Evolutionary conservation across 2,888 invertebrate genomes (phyloP), one percentile per base, ranked within the genome.

Genomic region (Mesopsocus fuscifrons): DNA sequence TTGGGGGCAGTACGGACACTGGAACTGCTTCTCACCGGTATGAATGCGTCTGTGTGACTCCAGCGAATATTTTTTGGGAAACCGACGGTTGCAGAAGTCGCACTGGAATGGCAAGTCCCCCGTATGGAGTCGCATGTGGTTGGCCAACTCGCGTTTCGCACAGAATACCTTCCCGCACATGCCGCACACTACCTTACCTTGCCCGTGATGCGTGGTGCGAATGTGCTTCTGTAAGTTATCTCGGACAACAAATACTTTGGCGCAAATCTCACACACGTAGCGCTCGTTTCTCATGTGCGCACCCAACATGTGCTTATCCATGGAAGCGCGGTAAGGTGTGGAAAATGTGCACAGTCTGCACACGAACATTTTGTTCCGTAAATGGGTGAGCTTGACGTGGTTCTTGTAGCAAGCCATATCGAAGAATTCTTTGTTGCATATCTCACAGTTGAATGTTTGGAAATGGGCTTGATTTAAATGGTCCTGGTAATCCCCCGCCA

Each of bases 181-280:
- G 11, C 5, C 5, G 20, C 38, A 38, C 17, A 18, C 38, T 13
- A 20, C 13, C 11, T 20, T 5, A n/a, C n/a, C n/a, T 17, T 38
- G 16, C 4, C 20, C 20, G 38, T 38, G 15, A 11, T 38, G 38
- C n/a, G 21, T 38, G 18, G 21, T 38, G 6, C 38, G 6, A 17
- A 38, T 38, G 18, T 38, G 38, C 38, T 38, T 38, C 6, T n/a
- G 3, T 11, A 38, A 38, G 21, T 38, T 38, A 21, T 38, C 38
- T 17, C 20, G 15, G 11, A 38, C 38, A 5, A 15, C n/a, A 38
- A 38, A 38, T 20, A 18, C 38, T 38, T 38, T 38, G 13, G 38
- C 16, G 11, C 38, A 38, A 38, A 38, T 38, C 11, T 38, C 38
- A 18, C 38, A 38, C 3, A 38, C 38, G 11, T 38, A 38, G 13